Evolutionary conservation across 2,113 vertebrate genomes (phyloP), one percentile per base, ranked within the genome.

Genomic region (Xenopus borealis): DNA sequence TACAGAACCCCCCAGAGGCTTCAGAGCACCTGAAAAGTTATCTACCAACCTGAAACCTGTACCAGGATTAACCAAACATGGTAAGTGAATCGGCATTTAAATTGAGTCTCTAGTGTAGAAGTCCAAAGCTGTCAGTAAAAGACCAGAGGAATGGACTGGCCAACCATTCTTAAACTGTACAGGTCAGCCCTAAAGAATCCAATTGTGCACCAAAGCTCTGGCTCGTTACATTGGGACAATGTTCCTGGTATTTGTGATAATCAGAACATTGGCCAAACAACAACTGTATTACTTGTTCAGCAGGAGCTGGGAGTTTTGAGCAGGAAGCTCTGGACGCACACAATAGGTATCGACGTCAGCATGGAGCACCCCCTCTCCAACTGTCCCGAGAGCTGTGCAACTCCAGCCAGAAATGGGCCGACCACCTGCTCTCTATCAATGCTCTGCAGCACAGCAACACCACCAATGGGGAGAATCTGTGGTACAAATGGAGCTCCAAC

Each of bases 381-480:
- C 19, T 85, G 0, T 86, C 47, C 47, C 20, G 6, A 0, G 83
- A 86, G 7, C 40, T 92, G 63, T 79, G 47, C 4, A n/a, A 40
- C 0, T 11, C 71, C 0, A 85, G 86, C 27, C 89, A 90, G 81
- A 70, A 73, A 12, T 92, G 90, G 90, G 90, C 89, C 0, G 61
- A 89, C 5, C 57, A 84, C 58, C 45, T 89, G 71, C 79, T 87
- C n/a, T 2, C 8, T 1, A 72, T 0, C 0, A 62, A 50, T 0
- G 0, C 0, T 0, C 0, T 86, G 9, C 0, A n/a, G 23, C 90
- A 92, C 84, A 90, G 90, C 17, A 0, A 33, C 10, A 83, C 78
- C 5, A 0, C 71, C 0, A 78, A 89, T 0, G 89, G 90, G 14
- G 90, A 92, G 79, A 92, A 91, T 19, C n/a, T 91, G 62, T 89